Percentiles rank a stretch among this genome's conserved stretches.
Evolutionary conservation across 2,888 invertebrate species (phyloP).

Genomic region (Drosophila mulleri): DNA sequence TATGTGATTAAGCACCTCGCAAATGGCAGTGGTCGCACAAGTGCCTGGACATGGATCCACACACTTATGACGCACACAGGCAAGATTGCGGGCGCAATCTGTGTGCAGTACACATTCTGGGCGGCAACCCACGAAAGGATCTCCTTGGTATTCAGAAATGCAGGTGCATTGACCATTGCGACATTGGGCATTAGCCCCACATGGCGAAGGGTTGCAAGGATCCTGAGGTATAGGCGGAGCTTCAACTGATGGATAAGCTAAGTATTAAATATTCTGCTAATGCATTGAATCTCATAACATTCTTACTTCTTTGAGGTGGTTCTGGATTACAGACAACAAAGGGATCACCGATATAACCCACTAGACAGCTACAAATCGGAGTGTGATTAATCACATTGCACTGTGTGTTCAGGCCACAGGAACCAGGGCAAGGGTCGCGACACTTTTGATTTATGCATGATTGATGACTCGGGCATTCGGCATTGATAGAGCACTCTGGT

Average conservation of each 20-base stretch:
- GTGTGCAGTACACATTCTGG: constrained; percentile 90
- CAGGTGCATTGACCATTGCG: constrained; percentile 89
- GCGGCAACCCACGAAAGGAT: constrained; percentile 89
- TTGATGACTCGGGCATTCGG: constrained; percentile 89
- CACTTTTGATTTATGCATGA: constrained; percentile 92
- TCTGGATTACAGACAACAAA: constrained; percentile 87
- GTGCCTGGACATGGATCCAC: constrained; percentile 90
- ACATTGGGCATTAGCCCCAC: constrained; percentile 90
- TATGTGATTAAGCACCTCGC: constrained; percentile 91
- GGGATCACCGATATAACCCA: constrained; percentile 88
- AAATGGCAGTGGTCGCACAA: constrained; percentile 89
- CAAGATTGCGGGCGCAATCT: constrained; percentile 88
- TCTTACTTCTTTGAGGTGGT: constrained; percentile 84
- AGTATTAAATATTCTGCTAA: constrained; percentile 2
- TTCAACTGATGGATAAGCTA: constrained; percentile 53
- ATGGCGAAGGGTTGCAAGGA: constrained; percentile 90
- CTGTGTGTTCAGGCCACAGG: constrained; percentile 88
- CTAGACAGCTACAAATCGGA: constrained; percentile 89
- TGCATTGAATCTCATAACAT: not conserved
- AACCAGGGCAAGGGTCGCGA: constrained; percentile 89
- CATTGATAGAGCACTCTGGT: constrained; percentile 91
- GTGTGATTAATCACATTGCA: constrained; percentile 89
- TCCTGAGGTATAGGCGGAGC: constrained; percentile 82
- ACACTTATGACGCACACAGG: constrained; percentile 90
- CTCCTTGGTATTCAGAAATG: constrained; percentile 88